A percentile compares a stretch with the other conserved stretches of the same genome.
These are phyloP conservation scores for Embidobia sp. DNA, from an alignment of 2,888 invertebrate species.

Conservation along the genomic window DNA sequence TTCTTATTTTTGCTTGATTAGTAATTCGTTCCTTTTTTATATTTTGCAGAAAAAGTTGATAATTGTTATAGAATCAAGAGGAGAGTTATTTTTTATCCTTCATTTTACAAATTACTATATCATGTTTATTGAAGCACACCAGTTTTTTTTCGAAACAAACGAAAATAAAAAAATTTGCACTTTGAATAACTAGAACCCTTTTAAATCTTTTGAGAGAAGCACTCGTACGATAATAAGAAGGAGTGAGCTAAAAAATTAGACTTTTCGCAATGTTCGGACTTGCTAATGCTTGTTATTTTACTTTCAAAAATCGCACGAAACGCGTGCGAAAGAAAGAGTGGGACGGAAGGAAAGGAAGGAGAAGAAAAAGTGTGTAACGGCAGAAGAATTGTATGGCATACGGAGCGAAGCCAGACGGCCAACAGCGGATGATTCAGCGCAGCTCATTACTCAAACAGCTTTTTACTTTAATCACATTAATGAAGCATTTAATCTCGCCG, in stretches of 20 bases:
- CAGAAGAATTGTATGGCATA: slow-evolving; percentile 63
- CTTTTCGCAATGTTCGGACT: slow-evolving; percentile 1
- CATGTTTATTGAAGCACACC: too few relatives aligned
- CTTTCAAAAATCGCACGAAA: slow-evolving; percentile 49
- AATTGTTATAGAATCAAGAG: too few relatives aligned
- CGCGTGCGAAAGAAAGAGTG: slow-evolving; percentile 51
- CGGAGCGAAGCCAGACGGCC: slow-evolving; percentile 65
- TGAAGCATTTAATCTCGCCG: slow-evolving; percentile 81
- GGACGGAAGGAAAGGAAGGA: slow-evolving; percentile 34
- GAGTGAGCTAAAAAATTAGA: slow-evolving; percentile 8
- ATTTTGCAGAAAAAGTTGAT: too few relatives aligned
- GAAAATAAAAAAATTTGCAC: too few relatives aligned
- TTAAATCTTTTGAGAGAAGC: too few relatives aligned
- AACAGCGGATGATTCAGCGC: slow-evolving; percentile 77
- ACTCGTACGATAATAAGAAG: too few relatives aligned
- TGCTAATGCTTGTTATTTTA: slow-evolving; percentile 23
- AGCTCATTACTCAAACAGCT: slow-evolving; percentile 80
- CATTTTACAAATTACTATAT: too few relatives aligned
- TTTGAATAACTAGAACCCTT: too few relatives aligned
- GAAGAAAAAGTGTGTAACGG: slow-evolving; percentile 58
- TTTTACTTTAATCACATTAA: slow-evolving; percentile 82
- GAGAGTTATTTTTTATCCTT: too few relatives aligned
- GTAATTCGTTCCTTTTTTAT: too few relatives aligned
- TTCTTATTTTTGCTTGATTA: too few relatives aligned
- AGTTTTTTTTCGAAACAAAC: too few relatives aligned